Conservation (phyloP, 1,140 invertebrate genomes). For the Drosophila guanche region DNA sequence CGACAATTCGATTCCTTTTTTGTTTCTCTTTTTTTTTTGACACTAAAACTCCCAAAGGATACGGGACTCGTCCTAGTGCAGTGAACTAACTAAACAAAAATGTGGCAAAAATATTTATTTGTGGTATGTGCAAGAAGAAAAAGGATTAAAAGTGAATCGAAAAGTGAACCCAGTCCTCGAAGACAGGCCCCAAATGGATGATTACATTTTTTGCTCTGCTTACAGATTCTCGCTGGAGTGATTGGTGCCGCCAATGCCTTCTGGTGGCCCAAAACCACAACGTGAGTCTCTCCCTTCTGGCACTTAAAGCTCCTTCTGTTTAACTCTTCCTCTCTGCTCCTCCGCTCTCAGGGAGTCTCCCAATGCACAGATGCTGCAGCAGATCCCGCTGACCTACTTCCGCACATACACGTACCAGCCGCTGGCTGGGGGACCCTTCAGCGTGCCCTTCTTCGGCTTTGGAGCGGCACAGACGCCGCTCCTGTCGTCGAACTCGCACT, state of each 20-base stretch:
- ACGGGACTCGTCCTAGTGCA: conserved; percentile 11
- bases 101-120: conserved; percentile 46
- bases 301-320: rapidly evolving
- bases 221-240: conserved; percentile 36
- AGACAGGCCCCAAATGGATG: not conserved
- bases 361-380: conserved; percentile 55
- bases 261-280: conserved; percentile 72
- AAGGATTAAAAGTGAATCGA: not conserved
- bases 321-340: not conserved
- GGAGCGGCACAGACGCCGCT: conserved; percentile 61
- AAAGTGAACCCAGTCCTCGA: not conserved
- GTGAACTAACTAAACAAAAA: conserved; percentile 10
- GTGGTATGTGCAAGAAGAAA: conserved; percentile 50
- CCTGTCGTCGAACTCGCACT: conserved; percentile 49
- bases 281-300: conserved; percentile 46
- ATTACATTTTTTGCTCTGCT: not conserved
- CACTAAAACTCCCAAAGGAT: conserved; percentile 9
- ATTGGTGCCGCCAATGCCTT: conserved; percentile 42
- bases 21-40: conserved; percentile 12
- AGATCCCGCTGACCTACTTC: conserved; percentile 79
- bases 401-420: conserved; percentile 81
- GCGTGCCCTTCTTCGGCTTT: conserved; percentile 65
- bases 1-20: conserved; percentile 3
- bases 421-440: conserved; percentile 49
- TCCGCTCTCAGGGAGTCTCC: conserved; percentile 54